Conservation (phyloP, 1,140 invertebrate genomes). For the Ruditapes philippinarum region DNA sequence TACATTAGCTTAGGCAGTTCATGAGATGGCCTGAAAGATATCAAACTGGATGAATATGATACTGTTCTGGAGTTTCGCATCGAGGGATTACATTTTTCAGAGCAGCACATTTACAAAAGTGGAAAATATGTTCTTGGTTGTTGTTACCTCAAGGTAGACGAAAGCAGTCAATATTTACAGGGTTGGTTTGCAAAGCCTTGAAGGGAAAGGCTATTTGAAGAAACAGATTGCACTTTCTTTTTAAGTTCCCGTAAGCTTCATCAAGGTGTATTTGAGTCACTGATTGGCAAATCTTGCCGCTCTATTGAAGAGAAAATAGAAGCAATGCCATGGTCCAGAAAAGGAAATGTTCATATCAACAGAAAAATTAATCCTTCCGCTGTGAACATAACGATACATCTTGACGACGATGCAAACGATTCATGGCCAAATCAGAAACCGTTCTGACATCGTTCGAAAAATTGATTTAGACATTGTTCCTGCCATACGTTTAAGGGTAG, state of each 20-base stretch:
- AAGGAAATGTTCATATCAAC: neutral
- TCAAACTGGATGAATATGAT: constrained; percentile 49
- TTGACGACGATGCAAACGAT: neutral
- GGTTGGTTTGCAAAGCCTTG: constrained; percentile 4
- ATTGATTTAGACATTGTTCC: constrained; percentile 52
- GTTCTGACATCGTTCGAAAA: neutral
- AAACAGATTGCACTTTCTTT: neutral
- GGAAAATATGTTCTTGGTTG: constrained; percentile 11
- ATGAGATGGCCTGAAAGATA: constrained; percentile 58
- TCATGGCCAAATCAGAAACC: neutral
- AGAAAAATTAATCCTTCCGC: constrained; percentile 48
- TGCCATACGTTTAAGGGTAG: neutral
- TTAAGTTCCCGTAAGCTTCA: constrained; percentile 41
- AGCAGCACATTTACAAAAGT: neutral
- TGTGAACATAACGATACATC: constrained; percentile 25
- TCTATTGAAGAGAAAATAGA: constrained; percentile 1
- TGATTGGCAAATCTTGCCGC: constrained; percentile 17
- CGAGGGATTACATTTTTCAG: neutral
- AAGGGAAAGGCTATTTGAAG: neutral
- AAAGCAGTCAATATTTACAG: neutral
- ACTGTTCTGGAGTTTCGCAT: constrained; percentile 35
- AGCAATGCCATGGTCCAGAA: too few species aligned
- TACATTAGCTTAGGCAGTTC: constrained; percentile 52
- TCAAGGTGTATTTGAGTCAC: constrained; percentile 16
- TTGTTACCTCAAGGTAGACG: constrained; percentile 1